These are phyloP conservation scores for Tapirus terrestris DNA, from an alignment of 2,113 vertebrate species.

Conservation along the genomic window DNA sequence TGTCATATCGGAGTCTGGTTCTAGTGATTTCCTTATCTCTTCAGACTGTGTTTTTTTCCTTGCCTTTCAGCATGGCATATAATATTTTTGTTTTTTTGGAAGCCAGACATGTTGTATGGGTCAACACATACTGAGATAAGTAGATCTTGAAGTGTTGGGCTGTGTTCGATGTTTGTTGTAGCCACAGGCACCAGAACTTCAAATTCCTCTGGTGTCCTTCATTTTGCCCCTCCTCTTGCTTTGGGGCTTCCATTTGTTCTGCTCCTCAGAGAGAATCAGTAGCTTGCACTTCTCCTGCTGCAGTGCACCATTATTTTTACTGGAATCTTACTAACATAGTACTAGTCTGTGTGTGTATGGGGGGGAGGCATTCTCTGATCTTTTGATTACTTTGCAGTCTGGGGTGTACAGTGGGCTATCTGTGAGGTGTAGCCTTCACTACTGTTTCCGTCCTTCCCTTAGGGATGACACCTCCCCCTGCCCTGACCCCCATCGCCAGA, in stretches of 20 bases:
- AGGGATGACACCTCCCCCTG: no score
- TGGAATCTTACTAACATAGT: not conserved
- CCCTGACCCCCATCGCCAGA: no score
- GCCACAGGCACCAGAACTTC: not conserved
- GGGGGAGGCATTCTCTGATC: not conserved
- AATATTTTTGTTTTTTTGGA: not conserved
- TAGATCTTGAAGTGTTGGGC: not conserved
- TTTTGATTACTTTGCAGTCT: not conserved
- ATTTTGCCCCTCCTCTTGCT: not conserved
- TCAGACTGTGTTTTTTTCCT: not conserved
- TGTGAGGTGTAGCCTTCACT: not conserved
- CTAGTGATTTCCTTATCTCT: not conserved
- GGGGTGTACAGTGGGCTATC: not conserved
- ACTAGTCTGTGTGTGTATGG: not conserved
- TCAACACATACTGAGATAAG: not conserved
- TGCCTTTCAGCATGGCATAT: not conserved
- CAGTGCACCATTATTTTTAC: not conserved
- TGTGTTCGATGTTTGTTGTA: not conserved
- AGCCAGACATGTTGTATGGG: not conserved
- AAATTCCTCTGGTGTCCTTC: not conserved
- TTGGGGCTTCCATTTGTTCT: not conserved
- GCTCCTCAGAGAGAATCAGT: not conserved
- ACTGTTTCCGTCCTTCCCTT: not conserved
- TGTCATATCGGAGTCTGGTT: not conserved
- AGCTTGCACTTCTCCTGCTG: not conserved